Evolutionary conservation across 2,888 invertebrate species (phyloP), one percentile per base, ranked within the genome.

Genomic region (Andrena marginata): DNA sequence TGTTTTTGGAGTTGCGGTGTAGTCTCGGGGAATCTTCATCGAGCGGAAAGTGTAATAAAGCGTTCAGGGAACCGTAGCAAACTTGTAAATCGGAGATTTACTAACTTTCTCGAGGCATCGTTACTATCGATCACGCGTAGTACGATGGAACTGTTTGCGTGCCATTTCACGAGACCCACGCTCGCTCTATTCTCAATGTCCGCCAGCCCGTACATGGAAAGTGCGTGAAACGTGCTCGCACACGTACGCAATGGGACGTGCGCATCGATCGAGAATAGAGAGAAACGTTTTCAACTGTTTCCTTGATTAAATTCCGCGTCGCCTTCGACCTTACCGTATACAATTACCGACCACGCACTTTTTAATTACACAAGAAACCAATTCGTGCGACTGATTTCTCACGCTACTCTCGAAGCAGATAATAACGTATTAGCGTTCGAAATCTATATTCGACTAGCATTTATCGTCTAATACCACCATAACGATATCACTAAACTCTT

Each of bases 71-170:
- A 64, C 31, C 49, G 70, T 68, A 76, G 74, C 81, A 67, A 56
- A 70, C 63, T 77, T 81, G 81, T 83, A 81, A 74, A 74, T 81
- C 77, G 69, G 68, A 51, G 56, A 65, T 75, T 68, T 68, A 76
- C 62, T 13, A 65, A 81, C 86, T 86, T 86, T 86, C 84, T 59
- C 86, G 84, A 29, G 51, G 29, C 73, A 29, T 86, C 71, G 70
- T 86, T 78, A 80, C 74, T 67, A 86, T 80, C 80, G 85, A 86
- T 86, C 85, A 73, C 67, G 54, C 67, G 70, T 75, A 23, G 70
- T 56, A 68, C 70, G 75, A 70, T 69, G 76, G 59, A 73, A 69
- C 56, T 68, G 70, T 69, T 84, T 68, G 79, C 77, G 80, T 77
- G 80, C 72, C 76, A 80, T 84, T 78, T 80, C 64, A 62, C 67